These are phyloP conservation scores for Temnothorax longispinosus DNA, from an alignment of 1,140 invertebrate species.

Conservation along the genomic window DNA sequence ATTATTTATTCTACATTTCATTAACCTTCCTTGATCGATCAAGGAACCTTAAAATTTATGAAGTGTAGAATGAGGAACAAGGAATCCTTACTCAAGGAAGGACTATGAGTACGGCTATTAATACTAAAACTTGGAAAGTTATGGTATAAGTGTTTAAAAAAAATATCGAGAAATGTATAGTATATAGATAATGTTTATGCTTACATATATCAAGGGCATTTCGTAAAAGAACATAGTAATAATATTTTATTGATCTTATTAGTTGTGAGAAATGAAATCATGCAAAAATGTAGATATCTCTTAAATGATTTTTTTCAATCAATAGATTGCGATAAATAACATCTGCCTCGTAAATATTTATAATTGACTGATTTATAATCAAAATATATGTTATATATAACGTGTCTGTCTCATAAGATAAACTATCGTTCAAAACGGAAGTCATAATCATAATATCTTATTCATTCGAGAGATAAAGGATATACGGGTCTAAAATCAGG, in stretches of 20 bases:
- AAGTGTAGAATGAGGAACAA: too few species aligned
- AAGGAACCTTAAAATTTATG: too few species aligned
- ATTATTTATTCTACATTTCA: too few species aligned
- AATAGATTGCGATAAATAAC: background rate
- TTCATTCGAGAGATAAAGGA: background rate
- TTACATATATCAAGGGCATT: background rate
- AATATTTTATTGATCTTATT: background rate
- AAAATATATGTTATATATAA: slow-evolving; percentile 4
- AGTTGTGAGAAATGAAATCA: background rate
- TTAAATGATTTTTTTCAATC: background rate
- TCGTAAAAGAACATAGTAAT: background rate
- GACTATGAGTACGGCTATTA: too few species aligned
- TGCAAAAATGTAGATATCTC: background rate
- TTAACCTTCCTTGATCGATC: too few species aligned
- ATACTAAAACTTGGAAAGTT: background rate
- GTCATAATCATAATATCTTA: background rate
- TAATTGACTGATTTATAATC: background rate
- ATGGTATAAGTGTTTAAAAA: background rate
- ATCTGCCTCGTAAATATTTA: background rate
- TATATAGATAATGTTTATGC: too few species aligned
- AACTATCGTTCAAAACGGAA: background rate
- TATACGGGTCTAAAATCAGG: background rate
- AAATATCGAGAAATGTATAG: too few species aligned
- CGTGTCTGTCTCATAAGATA: background rate
- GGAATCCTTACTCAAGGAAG: too few species aligned